Conservation (phyloP, 2,888 invertebrate genomes). For the Cantharis nigra region DNA sequence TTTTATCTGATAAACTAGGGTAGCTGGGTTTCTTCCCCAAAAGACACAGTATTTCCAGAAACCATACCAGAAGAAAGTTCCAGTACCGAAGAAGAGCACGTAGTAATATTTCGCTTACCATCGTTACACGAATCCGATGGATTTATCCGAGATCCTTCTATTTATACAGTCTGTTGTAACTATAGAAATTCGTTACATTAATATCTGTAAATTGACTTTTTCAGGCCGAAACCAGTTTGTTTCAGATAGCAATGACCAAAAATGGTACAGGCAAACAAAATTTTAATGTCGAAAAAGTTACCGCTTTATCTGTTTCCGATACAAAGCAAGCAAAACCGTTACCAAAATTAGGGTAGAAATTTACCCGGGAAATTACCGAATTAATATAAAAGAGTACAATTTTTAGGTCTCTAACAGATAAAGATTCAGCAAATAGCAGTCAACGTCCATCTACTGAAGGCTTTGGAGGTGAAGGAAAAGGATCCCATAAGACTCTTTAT, state of each 20-base stretch:
- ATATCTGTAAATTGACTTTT: slow-evolving; percentile 20
- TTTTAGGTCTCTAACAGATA: slow-evolving; percentile 70
- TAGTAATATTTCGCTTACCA: slow-evolving; percentile 85
- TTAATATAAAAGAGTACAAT: neutral
- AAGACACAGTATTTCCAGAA: slow-evolving; percentile 87
- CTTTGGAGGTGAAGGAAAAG: slow-evolving; percentile 37
- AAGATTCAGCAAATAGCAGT: slow-evolving; percentile 72
- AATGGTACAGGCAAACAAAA: slow-evolving; percentile 56
- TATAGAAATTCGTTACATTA: neutral
- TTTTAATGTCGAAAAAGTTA: slow-evolving; percentile 58
- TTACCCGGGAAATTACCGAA: neutral
- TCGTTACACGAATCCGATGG: slow-evolving; percentile 74
- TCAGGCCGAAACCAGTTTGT: slow-evolving; percentile 78
- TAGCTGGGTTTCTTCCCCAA: slow-evolving; percentile 82
- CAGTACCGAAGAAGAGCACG: slow-evolving; percentile 90
- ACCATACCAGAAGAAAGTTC: slow-evolving; percentile 93
- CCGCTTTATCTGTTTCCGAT: slow-evolving; percentile 55
- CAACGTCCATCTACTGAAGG: slow-evolving; percentile 48
- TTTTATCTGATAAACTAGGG: slow-evolving; percentile 55
- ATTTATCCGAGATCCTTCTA: slow-evolving; percentile 74
- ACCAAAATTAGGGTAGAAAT: slow-evolving; percentile 64
- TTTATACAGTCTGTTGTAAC: slow-evolving; percentile 69
- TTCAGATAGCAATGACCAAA: slow-evolving; percentile 65
- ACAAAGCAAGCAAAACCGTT: slow-evolving; percentile 56
- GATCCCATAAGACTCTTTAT: slow-evolving; percentile 40